These are phyloP conservation scores for Rhinichthys osculus DNA, from an alignment of 2,797 vertebrate species.

Conservation along the genomic window DNA sequence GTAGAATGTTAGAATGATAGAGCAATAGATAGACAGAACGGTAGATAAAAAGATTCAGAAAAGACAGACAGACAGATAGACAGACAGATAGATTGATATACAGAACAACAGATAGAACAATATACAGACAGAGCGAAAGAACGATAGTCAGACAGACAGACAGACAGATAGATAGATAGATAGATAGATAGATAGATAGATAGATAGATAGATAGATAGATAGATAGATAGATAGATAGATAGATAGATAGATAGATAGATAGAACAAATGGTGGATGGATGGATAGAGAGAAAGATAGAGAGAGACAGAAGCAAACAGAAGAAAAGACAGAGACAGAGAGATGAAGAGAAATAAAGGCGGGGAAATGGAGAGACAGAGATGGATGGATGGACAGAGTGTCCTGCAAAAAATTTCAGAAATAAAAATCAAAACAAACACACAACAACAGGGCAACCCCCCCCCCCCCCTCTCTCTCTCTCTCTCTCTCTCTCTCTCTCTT, in stretches of 20 bases:
- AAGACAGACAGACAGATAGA: background rate
- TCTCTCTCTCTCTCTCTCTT: background rate
- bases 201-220: background rate
- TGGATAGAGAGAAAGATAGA: background rate
- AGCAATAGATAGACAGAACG: background rate
- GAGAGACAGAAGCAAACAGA: background rate
- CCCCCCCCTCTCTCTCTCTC: background rate
- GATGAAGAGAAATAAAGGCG: background rate
- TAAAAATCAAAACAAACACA: background rate
- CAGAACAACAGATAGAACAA: too few species aligned
- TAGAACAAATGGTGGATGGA: background rate
- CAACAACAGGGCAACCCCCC: background rate
- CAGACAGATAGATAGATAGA: background rate
- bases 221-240: background rate
- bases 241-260: background rate
- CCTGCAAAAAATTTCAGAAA: slow-evolving; percentile 18
- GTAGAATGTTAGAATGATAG: background rate
- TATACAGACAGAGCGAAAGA: too few species aligned
- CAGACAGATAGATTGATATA: background rate
- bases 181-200: slow-evolving; percentile 54
- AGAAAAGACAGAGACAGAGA: background rate
- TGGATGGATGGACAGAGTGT: background rate
- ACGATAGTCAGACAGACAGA: background rate
- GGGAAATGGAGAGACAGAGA: background rate
- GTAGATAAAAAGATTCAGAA: background rate